These are phyloP conservation scores for Melinaea marsaeus DNA, from an alignment of 2,888 invertebrate species.

Conservation along the genomic window DNA sequence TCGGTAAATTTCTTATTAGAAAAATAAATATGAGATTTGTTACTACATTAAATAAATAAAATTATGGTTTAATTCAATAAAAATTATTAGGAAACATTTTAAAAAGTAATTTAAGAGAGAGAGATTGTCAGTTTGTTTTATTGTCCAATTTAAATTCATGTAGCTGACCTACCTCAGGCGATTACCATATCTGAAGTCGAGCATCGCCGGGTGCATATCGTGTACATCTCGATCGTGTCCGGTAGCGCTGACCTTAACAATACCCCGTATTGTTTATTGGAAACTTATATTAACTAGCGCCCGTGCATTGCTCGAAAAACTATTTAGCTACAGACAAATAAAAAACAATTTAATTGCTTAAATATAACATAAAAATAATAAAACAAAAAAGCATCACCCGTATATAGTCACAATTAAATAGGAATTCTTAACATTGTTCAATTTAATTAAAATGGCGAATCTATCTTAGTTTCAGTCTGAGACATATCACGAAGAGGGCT, in stretches of 20 bases:
- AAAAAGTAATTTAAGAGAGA: conserved; percentile 36
- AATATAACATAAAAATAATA: too few relatives aligned
- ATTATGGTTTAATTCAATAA: background rate
- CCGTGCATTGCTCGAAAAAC: background rate
- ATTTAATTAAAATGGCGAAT: background rate
- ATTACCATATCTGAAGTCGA: conserved; percentile 67
- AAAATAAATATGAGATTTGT: too few relatives aligned
- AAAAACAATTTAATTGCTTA: too few relatives aligned
- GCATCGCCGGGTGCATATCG: conserved; percentile 46
- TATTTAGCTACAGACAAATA: background rate
- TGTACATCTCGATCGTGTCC: conserved; percentile 32
- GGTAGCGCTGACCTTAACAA: conserved; percentile 23
- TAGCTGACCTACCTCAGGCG: conserved; percentile 36
- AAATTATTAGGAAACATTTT: background rate
- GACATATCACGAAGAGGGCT: background rate
- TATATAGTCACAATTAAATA: too few relatives aligned
- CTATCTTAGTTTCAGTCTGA: background rate
- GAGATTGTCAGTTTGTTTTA: conserved; percentile 31
- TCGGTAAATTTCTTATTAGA: too few relatives aligned
- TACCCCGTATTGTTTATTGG: conserved; percentile 26
- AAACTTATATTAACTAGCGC: conserved; percentile 33
- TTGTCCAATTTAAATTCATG: conserved; percentile 34
- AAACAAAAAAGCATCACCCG: too few relatives aligned
- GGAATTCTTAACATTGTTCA: background rate
- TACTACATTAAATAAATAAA: background rate